These are phyloP conservation scores for Anthrax anthrax DNA, from an alignment of 2,888 invertebrate species.

Conservation along the genomic window DNA sequence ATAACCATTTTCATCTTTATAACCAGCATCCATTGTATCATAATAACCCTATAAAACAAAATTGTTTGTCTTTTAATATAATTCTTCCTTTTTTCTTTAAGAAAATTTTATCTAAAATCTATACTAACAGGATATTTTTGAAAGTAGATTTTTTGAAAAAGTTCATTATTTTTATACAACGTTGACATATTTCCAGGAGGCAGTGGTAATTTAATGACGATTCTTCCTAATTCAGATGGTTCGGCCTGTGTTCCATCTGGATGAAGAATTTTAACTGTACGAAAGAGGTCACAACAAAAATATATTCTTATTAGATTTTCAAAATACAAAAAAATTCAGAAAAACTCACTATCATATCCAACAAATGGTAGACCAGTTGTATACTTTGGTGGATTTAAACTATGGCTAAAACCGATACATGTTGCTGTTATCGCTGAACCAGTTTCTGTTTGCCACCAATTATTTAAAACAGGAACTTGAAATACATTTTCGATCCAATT, in stretches of 20 bases:
- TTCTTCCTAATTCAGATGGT: constrained; percentile 62
- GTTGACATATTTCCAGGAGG: constrained; percentile 82
- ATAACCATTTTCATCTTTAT: constrained; percentile 66
- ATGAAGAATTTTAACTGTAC: constrained; percentile 47
- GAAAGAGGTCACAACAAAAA: constrained; percentile 13
- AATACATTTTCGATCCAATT: constrained; percentile 57
- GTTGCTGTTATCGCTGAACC: constrained; percentile 81
- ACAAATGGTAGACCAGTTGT: constrained; percentile 78
- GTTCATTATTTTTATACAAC: constrained; percentile 64
- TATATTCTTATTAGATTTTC: background rate
- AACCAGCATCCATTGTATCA: constrained; percentile 92
- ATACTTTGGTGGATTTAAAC: constrained; percentile 53
- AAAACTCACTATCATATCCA: constrained; percentile 66
- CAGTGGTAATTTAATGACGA: constrained; percentile 70
- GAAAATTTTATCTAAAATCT: background rate
- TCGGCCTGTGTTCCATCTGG: constrained; percentile 55
- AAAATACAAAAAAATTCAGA: background rate
- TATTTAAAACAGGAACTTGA: constrained; percentile 66
- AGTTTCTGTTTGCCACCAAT: constrained; percentile 97
- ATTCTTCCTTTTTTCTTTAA: background rate
- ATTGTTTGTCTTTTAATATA: too few relatives aligned
- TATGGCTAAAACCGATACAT: constrained; percentile 62
- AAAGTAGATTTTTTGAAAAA: constrained; percentile 71
- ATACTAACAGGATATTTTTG: constrained; percentile 62
- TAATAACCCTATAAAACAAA: constrained; percentile 34